phyloP scores from a whole-genome alignment of 2,113 vertebrate species.

The Peromyscus polionotus region DNA sequence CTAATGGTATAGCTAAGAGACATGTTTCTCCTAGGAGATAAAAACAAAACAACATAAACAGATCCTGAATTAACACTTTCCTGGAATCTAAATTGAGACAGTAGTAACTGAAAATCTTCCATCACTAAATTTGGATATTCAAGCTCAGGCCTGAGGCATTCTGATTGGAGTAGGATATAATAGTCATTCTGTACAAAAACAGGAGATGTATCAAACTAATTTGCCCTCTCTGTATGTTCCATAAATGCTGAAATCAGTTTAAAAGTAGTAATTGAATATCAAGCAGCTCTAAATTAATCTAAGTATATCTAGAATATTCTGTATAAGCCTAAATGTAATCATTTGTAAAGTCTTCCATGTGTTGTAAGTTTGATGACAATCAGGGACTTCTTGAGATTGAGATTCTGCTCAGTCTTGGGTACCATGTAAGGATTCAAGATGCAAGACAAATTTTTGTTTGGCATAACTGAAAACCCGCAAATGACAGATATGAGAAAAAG shows the following conservation, averaged over 20 bases:
- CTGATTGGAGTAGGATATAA: neutral
- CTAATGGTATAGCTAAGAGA: neutral
- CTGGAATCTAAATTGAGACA: conserved; percentile 15
- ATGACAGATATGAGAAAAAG: neutral
- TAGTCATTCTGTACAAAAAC: conserved; percentile 39
- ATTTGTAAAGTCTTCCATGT: neutral
- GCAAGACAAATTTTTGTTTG: neutral
- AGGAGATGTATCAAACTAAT: neutral
- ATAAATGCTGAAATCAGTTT: conserved; percentile 44
- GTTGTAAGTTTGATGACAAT: neutral
- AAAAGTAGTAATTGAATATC: neutral
- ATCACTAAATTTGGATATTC: neutral
- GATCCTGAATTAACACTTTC: neutral
- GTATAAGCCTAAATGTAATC: neutral
- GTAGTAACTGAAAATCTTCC: neutral
- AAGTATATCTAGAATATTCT: neutral
- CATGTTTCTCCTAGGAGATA: neutral
- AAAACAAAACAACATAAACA: neutral
- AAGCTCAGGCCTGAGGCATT: conserved; percentile 5
- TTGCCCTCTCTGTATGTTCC: conserved; percentile 29
- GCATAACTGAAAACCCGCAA: neutral
- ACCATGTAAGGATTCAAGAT: neutral
- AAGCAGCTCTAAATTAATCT: neutral
- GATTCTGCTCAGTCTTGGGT: neutral
- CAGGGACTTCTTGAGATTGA: neutral